These are phyloP conservation scores for Lymantria monacha DNA, from an alignment of 2,888 invertebrate genomes.

Conservation along the genomic window DNA sequence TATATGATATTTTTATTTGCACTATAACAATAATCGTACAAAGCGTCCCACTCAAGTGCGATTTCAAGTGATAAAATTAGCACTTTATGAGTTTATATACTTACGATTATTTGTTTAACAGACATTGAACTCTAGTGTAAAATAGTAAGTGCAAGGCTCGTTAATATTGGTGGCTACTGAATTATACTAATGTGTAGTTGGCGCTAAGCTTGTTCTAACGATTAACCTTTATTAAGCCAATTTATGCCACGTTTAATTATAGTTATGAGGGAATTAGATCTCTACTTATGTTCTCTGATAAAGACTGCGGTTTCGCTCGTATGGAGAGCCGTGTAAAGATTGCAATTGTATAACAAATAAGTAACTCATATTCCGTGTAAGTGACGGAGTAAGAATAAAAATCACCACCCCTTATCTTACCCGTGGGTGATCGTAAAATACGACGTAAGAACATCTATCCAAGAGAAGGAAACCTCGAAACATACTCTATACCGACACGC, in stretches of 20 bases:
- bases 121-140: conserved; percentile 22
- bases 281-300: no score
- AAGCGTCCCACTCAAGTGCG: conserved; percentile 40
- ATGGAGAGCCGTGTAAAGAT: no score
- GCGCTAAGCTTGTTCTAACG: conserved; percentile 15
- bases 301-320: no score
- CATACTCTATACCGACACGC: no score
- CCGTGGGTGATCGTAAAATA: no score
- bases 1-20: conserved; percentile 41
- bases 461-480: no score
- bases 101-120: conserved; percentile 50
- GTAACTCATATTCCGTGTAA: no score
- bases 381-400: no score
- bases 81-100: conserved; percentile 53
- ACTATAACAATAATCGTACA: conserved; percentile 41
- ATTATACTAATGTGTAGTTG: conserved; percentile 26
- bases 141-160: conserved; percentile 15
- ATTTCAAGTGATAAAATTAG: conserved; percentile 61
- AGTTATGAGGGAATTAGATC: background rate
- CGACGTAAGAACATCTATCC: no score
- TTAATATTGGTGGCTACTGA: conserved; percentile 16
- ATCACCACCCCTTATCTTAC: no score
- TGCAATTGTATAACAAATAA: no score
- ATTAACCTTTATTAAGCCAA: conserved; percentile 17
- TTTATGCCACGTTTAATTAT: conserved; percentile 14